A percentile compares a stretch with the other conserved stretches of the same genome.
Evolutionary conservation across 2,888 invertebrate species (phyloP).

Genomic region (Catocala nupta): DNA sequence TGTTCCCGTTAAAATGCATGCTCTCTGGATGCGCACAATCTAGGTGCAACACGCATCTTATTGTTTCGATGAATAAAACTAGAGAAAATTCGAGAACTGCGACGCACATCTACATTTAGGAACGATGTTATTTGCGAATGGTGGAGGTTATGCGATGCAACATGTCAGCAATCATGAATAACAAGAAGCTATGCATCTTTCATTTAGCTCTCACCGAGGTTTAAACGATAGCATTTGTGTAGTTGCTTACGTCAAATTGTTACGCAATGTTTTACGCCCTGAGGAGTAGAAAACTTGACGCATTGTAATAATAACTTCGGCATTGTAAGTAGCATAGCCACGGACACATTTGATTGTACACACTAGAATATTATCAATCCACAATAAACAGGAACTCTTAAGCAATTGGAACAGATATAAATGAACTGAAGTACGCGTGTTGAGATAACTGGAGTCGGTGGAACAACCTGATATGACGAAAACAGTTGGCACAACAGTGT

Average conservation of each 20-base stretch:
- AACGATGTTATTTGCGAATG: too few relatives aligned
- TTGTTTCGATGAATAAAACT: conserved; percentile 6
- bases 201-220: too few relatives aligned
- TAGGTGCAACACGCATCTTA: background rate
- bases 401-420: conserved; percentile 14
- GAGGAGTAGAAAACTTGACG: background rate
- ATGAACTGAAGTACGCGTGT: conserved; percentile 20
- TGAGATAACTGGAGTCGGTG: conserved; percentile 21
- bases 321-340: background rate
- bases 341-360: conserved; percentile 14
- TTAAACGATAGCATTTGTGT: too few relatives aligned
- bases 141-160: background rate
- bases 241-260: conserved; percentile 23
- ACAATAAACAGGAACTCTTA: conserved; percentile 12
- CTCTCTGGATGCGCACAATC: background rate
- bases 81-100: background rate
- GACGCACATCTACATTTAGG: too few relatives aligned
- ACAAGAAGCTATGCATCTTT: background rate
- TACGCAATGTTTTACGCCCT: conserved; percentile 27
- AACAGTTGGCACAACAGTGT: conserved; percentile 55
- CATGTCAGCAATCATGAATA: conserved; percentile 3
- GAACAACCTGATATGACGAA: conserved; percentile 57
- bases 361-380: conserved; percentile 26
- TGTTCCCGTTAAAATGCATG: background rate
- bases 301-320: background rate